These are phyloP conservation scores for Anser cygnoides DNA, from an alignment of 2,113 vertebrate genomes.

Conservation along the genomic window DNA sequence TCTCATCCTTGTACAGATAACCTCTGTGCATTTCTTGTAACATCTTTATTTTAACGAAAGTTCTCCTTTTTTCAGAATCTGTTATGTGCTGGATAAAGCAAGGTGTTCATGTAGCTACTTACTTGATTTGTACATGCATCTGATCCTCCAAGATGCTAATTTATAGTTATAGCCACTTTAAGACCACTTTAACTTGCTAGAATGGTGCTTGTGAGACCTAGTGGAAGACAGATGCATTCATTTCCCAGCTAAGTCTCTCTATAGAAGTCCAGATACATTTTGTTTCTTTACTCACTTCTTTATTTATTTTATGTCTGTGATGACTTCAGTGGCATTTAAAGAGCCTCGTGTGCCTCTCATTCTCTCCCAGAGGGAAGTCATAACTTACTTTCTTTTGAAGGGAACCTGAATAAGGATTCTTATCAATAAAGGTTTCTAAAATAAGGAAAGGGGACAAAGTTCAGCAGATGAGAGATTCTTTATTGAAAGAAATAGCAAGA, in stretches of 20 bases:
- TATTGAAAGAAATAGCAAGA: not conserved
- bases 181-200: not conserved
- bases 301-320: not conserved
- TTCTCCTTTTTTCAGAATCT: not conserved
- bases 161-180: not conserved
- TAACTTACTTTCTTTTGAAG: not conserved
- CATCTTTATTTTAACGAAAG: not conserved
- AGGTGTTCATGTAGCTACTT: not conserved
- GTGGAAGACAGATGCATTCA: not conserved
- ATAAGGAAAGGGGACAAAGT: not conserved
- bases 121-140: not conserved
- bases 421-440: not conserved
- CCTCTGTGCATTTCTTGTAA: not conserved
- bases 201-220: not conserved
- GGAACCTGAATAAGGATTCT: not conserved
- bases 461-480: not conserved
- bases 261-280: not conserved
- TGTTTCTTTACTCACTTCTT: not conserved
- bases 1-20: not conserved
- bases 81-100: not conserved
- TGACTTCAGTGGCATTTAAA: not conserved
- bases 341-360: not conserved
- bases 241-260: not conserved
- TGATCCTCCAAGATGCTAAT: not conserved
- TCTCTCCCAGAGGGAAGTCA: not conserved